Conservation (phyloP, 2,888 invertebrate species). For the Busseola fusca region DNA sequence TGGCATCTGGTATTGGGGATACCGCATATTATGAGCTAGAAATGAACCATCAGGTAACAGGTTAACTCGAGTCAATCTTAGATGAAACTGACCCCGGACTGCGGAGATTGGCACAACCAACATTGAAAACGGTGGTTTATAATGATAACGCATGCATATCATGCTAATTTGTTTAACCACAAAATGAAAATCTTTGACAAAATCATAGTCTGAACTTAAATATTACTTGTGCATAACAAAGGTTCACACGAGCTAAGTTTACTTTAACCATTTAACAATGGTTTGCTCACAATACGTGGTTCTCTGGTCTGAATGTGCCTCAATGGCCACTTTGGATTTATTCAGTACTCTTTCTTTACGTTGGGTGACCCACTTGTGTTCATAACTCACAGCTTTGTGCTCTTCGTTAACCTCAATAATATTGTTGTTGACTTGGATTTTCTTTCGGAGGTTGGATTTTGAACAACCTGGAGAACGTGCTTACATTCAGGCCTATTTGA, state of each 20-base stretch:
- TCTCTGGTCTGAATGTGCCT: slow-evolving; percentile 47
- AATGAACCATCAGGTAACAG: neutral
- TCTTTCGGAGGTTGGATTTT: neutral
- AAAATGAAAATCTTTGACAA: slow-evolving; percentile 14
- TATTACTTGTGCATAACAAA: slow-evolving; percentile 4
- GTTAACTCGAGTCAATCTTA: neutral
- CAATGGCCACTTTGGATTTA: slow-evolving; percentile 50
- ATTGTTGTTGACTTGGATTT: slow-evolving; percentile 13
- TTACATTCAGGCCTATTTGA: neutral
- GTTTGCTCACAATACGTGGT: slow-evolving; percentile 29
- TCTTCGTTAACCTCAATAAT: slow-evolving; percentile 21
- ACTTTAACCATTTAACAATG: slow-evolving; percentile 30
- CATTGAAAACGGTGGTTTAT: no score
- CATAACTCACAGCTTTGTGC: slow-evolving; percentile 50
- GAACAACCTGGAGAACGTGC: neutral
- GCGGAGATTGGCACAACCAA: no score
- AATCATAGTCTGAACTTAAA: slow-evolving; percentile 14
- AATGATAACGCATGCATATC: neutral
- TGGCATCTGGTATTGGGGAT: neutral
- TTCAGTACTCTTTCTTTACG: slow-evolving; percentile 33
- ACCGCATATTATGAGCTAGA: neutral
- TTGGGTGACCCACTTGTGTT: slow-evolving; percentile 46
- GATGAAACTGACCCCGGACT: neutral
- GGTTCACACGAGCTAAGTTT: slow-evolving; percentile 35
- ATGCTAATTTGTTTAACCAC: neutral